Base-by-base conservation (phyloP, 2,888 invertebrate species). In the Rhamphomyia laevipes region DNA sequence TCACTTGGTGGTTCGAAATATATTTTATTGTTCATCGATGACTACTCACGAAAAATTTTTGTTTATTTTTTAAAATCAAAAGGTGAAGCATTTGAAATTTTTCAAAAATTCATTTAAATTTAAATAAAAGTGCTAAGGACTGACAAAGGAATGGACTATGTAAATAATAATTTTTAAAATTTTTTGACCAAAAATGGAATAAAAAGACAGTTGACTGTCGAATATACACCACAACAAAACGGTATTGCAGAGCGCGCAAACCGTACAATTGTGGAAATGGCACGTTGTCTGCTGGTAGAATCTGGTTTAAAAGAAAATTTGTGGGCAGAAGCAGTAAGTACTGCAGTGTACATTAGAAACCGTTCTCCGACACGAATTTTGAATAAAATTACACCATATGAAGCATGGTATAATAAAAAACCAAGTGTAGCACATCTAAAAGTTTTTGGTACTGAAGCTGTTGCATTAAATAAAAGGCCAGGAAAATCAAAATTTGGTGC, bases 191-290 rank as follows among this genome's bases (percentile, higher is more conserved):
- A 41, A 11, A 52, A 46, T 12, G 55, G 55, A 18, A 56, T 55
- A 27, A 11, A 53, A 18, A 57, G 57, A 37, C 53, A 55, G 48
- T 51, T 48, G 27, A 51, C 55, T 1, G 47, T 47, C 11, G 41
- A 47, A 33, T 55, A 57, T 35, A 56, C 53, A 12, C 56, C 55
- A 1, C 53, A 57, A 40, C 53, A 57, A 48, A 59, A 57, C 38
- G 56, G 57, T 15, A 46, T 56, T 7, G 56, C 56, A 6, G 56
- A 59, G 37, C 50, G 56, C 27, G 51, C 51, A 17, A 57, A 58
- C 31, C 43, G 55, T 18, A 55, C 54, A 7, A 41, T 56, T 3
- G 48, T 58, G 1, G 57, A 57, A 30, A 57, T 57, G 53, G 52
- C 54, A 5, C 45, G 55, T 18, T 56, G 55, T 38, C 45, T 57